Percentiles rank a stretch among this genome's conserved stretches.
Conservation (phyloP, 2,113 vertebrate species). For the Guaruba guarouba region DNA sequence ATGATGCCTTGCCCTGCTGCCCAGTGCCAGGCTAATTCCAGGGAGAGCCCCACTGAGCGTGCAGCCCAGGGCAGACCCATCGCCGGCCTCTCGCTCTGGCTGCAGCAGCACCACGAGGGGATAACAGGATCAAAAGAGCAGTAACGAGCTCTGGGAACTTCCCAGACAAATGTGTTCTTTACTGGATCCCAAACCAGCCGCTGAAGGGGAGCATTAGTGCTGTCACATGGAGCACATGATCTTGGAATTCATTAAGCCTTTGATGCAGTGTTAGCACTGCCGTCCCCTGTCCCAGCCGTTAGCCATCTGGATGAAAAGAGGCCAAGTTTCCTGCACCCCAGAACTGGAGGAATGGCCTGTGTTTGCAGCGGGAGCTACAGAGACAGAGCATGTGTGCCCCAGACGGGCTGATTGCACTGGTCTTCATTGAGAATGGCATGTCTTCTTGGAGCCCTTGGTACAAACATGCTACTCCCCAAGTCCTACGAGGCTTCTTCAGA, state of each 20-base stretch:
- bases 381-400: neutral
- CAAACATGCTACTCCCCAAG: neutral
- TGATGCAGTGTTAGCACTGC: slow-evolving; percentile 3
- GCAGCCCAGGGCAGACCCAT: accelerated
- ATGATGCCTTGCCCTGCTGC: neutral
- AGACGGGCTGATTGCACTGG: neutral
- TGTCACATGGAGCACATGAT: slow-evolving; percentile 66
- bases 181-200: neutral
- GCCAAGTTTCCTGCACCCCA: neutral
- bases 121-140: slow-evolving; percentile 45
- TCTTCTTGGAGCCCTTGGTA: neutral
- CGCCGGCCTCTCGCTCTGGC: accelerated
- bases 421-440: neutral
- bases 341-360: neutral
- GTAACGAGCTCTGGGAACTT: slow-evolving; percentile 40
- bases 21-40: neutral
- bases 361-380: neutral
- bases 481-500: neutral
- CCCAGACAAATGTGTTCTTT: slow-evolving; percentile 46
- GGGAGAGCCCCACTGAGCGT: accelerated
- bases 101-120: neutral
- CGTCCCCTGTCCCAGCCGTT: neutral
- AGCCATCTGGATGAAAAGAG: slow-evolving; percentile 18
- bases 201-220: slow-evolving; percentile 54
- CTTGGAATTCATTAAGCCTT: slow-evolving; percentile 66